These are phyloP conservation scores for Samia ricini DNA, from an alignment of 1,140 invertebrate genomes.

Conservation along the genomic window DNA sequence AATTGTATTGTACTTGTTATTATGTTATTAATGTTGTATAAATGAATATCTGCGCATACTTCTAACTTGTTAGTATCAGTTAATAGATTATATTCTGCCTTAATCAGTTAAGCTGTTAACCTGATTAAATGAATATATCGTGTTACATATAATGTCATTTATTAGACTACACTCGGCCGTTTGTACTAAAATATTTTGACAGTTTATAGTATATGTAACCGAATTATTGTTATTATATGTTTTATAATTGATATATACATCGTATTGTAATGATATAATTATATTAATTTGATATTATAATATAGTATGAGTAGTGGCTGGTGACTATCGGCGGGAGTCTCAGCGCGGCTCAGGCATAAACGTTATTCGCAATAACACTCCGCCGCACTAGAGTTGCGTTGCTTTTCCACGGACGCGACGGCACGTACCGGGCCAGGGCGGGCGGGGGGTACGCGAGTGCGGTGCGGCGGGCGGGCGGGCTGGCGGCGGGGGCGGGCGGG, in stretches of 20 bases:
- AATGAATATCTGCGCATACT: not conserved
- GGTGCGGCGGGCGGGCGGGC: constrained; percentile 27
- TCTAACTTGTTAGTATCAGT: not conserved
- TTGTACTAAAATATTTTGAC: too few relatives aligned
- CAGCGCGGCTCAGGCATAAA: not conserved
- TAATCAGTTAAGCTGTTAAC: not conserved
- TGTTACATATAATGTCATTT: not conserved
- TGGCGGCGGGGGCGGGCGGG: constrained; percentile 28
- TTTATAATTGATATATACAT: too few relatives aligned
- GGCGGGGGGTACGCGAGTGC: constrained; percentile 11
- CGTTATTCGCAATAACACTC: not conserved
- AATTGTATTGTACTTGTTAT: not conserved
- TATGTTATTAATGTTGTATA: not conserved
- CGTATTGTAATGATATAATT: too few relatives aligned
- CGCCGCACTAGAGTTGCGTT: not conserved
- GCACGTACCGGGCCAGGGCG: constrained; percentile 11
- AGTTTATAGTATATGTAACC: too few relatives aligned
- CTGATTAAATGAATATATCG: not conserved
- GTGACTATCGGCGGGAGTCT: too few relatives aligned
- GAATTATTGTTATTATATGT: too few relatives aligned
- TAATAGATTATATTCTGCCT: not conserved
- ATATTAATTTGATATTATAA: too few relatives aligned
- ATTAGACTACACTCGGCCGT: too few relatives aligned
- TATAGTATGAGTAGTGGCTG: too few relatives aligned
- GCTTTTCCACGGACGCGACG: constrained; percentile 20